Percentiles rank a stretch among this genome's conserved stretches.
Conservation (phyloP, 2,113 vertebrate species). For the Tenrec ecaudatus region DNA sequence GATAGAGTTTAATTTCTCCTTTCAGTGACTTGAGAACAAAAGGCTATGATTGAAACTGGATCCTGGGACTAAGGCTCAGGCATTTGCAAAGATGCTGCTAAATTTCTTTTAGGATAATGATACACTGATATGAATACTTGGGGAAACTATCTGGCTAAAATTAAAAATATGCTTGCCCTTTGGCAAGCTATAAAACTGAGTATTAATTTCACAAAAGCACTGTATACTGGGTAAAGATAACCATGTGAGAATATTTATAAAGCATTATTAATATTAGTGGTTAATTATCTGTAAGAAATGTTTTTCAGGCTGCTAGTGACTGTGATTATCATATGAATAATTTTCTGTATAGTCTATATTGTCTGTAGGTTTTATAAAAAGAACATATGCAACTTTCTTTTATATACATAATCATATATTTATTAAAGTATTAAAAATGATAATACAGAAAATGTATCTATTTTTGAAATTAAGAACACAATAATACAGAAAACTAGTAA, state of each 20-base stretch:
- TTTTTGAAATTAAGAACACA: conserved; percentile 4
- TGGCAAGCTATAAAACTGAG: background rate
- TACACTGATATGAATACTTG: background rate
- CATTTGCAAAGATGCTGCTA: background rate
- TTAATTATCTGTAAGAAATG: background rate
- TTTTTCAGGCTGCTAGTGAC: background rate
- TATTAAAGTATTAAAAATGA: background rate
- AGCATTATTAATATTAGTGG: background rate
- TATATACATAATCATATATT: background rate
- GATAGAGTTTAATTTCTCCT: background rate
- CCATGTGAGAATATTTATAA: background rate
- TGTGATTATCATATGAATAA: background rate
- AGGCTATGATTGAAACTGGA: background rate
- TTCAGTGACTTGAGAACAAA: conserved; percentile 28
- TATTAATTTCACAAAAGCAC: background rate
- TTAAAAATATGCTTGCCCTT: background rate
- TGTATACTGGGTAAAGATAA: background rate
- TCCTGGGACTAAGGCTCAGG: background rate
- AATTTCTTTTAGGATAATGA: background rate
- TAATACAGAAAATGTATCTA: background rate
- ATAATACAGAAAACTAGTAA: background rate
- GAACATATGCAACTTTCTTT: background rate
- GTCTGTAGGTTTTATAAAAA: background rate
- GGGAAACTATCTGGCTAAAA: background rate
- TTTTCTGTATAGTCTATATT: background rate